Percentiles rank a stretch among this genome's conserved stretches.
Evolutionary conservation across 2,113 vertebrate genomes (phyloP).

Genomic region (Poecile atricapillus): DNA sequence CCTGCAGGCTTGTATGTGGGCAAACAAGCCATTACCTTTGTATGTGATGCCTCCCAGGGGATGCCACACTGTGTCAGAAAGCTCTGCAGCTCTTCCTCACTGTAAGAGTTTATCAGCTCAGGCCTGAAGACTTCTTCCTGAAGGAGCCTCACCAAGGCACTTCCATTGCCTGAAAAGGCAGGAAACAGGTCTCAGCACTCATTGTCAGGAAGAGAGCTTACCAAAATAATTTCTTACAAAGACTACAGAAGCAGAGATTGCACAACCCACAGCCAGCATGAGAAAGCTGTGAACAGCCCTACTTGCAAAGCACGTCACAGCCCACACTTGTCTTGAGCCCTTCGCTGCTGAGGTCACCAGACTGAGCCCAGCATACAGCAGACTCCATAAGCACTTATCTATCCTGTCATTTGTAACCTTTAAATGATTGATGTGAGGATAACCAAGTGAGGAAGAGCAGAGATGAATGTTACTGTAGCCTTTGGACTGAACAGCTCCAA

Average conservation of each 20-base stretch:
- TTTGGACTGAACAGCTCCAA: neutral
- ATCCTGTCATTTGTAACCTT: neutral
- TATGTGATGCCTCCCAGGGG: slow-evolving; percentile 64
- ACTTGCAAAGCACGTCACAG: neutral
- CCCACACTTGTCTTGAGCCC: neutral
- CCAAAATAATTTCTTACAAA: neutral
- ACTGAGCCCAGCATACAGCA: neutral
- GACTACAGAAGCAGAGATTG: neutral
- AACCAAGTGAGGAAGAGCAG: neutral
- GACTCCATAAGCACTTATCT: neutral
- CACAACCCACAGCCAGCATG: neutral
- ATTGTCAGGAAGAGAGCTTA: neutral
- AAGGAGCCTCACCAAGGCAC: slow-evolving; percentile 85
- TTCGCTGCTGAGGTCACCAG: neutral
- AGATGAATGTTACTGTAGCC: neutral
- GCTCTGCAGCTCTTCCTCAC: slow-evolving; percentile 77
- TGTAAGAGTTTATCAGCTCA: slow-evolving; percentile 81
- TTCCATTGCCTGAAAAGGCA: slow-evolving; percentile 79
- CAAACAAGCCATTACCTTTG: slow-evolving; percentile 76
- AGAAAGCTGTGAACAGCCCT: neutral
- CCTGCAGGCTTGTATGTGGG: neutral
- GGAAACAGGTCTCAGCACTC: neutral
- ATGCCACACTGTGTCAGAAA: slow-evolving; percentile 80
- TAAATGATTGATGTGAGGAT: neutral
- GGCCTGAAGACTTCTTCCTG: slow-evolving; percentile 85